A percentile compares a stretch with the other conserved stretches of the same genome.
Conservation (phyloP, 2,797 vertebrate genomes). For the Phalloptychus januarius region DNA sequence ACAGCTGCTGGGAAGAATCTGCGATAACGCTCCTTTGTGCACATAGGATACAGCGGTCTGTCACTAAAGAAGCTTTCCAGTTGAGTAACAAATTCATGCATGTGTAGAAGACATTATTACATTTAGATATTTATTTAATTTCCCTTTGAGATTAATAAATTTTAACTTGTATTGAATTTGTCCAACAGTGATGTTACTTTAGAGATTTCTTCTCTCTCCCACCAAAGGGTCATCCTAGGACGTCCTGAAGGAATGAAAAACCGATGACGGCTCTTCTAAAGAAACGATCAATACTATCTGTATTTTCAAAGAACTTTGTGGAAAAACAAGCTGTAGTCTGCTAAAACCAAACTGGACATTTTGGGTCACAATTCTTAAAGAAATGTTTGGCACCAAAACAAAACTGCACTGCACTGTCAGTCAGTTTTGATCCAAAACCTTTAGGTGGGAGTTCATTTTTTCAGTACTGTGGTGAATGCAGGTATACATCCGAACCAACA, state of each 20-base stretch:
- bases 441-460: neutral
- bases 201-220: neutral
- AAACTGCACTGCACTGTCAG: neutral
- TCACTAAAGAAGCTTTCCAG: no score
- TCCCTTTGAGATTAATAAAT: no score
- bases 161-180: neutral
- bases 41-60: no score
- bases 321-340: neutral
- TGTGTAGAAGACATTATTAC: no score
- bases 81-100: no score
- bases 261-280: neutral
- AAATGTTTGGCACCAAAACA: neutral
- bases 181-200: neutral
- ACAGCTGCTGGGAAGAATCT: no score
- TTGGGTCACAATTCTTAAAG: neutral
- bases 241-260: neutral
- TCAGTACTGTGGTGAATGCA: no score
- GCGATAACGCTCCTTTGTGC: no score
- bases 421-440: neutral
- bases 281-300: neutral
- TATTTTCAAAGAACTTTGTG: neutral
- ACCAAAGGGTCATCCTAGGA: neutral
- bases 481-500: neutral
- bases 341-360: neutral
- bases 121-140: no score